Evolutionary conservation across 2,797 vertebrate species (phyloP), one percentile per base, ranked within the genome.

Genomic region (Bradypodion ventrale): DNA sequence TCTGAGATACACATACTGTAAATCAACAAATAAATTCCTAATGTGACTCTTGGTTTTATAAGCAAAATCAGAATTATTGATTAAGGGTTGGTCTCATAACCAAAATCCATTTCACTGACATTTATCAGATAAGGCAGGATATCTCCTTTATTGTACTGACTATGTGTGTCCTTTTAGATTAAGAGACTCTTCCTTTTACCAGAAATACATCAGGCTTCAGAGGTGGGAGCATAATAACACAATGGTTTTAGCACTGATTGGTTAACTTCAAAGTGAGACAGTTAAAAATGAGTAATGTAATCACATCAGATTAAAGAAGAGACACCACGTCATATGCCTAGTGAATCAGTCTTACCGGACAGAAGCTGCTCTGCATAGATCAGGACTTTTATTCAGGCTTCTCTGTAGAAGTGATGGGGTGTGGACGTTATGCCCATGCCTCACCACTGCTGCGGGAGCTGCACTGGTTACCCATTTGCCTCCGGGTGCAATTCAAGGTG

Each of bases 301-400:
- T 59, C 65, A 77, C 62, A n/a, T 16, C 52, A 79, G 74, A 42
- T 27, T 85, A 76, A 86, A 59, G 19, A 1, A 84, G 80, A 85
- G 63, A 75, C 42, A 23, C 32, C 19, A n/a, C 44, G n/a, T 21
- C 0, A 2, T 29, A 75, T 42, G 76, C n/a, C 4, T 65, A 59
- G 9, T 78, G 60, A 83, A 19, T 74, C 68, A 79, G 27, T 52
- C 42, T 68, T 35, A 72, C 25, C 80, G 6, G 83, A 21, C 65
- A 74, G 32, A 29, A 80, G 29, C n/a, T 15, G 5, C 73, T 13
- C 60, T 44, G n/a, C 69, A 77, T 83, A 86, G 35, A 76, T 83
- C 81, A 62, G 15, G 4, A 5, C 9, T 0, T 90, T 85, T 73
- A 12, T 69, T 87, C 89, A 44, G 62, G 75, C 59, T 88, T 85